Evolutionary conservation across 2,113 vertebrate genomes (phyloP), one percentile per base, ranked within the genome.

Genomic region (Melanerpes formicivorus): DNA sequence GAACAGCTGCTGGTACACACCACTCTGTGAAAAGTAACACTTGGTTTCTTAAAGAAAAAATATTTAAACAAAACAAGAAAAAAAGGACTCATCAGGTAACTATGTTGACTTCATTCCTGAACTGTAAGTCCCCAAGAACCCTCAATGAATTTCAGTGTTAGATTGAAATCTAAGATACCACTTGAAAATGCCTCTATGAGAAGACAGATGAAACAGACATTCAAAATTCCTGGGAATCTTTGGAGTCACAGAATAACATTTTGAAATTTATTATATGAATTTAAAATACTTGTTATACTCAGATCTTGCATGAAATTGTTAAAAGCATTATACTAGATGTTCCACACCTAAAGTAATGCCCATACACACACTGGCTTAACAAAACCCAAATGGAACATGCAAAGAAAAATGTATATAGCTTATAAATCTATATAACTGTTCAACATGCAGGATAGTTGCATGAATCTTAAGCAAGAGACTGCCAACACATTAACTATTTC

Each of bases 21-120:
- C 12, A 63, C 10, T 81, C 55, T 75, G 70, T 87, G 78, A 91
- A 94, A 95, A 84, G 37, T 56, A 78, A 32, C 70, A 84, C 74
- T 84, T 87, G 55, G 21, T 81, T 89, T 84, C 90, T 58, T 65
- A 87, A 75, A 80, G 34, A 83, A 88, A 92, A 93, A 64, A 65
- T 46, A 84, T 69, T 71, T 48, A 81, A 94, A 87, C 32, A 79
- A 80, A 93, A 32, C 12, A 90, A 78, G 37, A 79, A 76, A 78
- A 89, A 82, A 14, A 62, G 0, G 7, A 93, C 16, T 72, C 10
- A 65, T 82, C 32, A 42, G 1, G 1, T 89, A 70, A 42, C 16
- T 66, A 11, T 80, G 87, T 50, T 73, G 69, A 80, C 42, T 86
- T 80, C 4, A 3, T 26, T 85, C 71, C 27, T 65, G 25, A 76